Evolutionary conservation across 2,888 invertebrate genomes (phyloP).

Genomic region (Oscheius sp.): DNA sequence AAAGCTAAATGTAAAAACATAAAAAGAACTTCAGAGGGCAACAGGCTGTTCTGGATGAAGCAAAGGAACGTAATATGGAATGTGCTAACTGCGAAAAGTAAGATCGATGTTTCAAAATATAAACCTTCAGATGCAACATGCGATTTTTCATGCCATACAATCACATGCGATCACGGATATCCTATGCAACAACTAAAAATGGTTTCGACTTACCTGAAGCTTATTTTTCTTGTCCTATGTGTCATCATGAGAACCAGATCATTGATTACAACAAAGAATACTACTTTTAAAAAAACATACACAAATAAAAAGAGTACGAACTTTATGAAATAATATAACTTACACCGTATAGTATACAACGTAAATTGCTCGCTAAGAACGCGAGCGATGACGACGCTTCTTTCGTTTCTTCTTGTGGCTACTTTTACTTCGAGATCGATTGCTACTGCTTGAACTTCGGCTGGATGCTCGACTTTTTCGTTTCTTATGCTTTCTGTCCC

Average conservation of each 20-base stretch:
- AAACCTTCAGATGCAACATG: constrained; percentile 9
- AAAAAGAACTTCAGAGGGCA: constrained; percentile 19
- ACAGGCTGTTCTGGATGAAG: background rate
- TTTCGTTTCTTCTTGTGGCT: constrained; percentile 23
- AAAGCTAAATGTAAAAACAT: background rate
- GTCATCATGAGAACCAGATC: constrained; percentile 18
- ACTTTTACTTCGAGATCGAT: constrained; percentile 6
- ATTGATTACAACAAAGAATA: constrained; percentile 3
- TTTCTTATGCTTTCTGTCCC: background rate
- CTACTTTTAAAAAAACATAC: background rate
- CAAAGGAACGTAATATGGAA: constrained; percentile 16
- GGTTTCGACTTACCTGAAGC: background rate
- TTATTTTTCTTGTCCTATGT: constrained; percentile 21
- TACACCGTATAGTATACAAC: too few relatives aligned
- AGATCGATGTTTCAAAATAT: background rate
- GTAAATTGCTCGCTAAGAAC: too few relatives aligned
- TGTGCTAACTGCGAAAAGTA: constrained; percentile 21
- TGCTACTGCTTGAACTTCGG: background rate
- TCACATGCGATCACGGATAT: constrained; percentile 16
- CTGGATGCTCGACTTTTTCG: background rate
- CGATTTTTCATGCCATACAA: constrained; percentile 20
- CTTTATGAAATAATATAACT: too few relatives aligned
- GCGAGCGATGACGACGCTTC: background rate
- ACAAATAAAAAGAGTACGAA: background rate
- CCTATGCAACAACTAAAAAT: constrained; percentile 4